phyloP scores from a whole-genome alignment of 2,888 invertebrate species.

The Caenorhabditis becei region DNA sequence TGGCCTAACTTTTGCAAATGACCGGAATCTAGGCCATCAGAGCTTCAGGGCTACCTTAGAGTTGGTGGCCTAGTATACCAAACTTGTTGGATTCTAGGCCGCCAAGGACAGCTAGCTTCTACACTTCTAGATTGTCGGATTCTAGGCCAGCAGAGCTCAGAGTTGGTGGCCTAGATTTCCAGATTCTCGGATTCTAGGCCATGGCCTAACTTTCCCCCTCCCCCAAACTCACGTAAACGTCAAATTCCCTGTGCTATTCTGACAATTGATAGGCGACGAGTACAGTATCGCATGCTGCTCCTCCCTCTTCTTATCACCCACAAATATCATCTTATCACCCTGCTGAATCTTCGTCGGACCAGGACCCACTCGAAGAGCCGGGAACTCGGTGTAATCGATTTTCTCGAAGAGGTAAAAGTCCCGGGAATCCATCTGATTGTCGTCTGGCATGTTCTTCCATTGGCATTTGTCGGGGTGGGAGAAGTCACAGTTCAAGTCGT shows the following conservation, averaged over 20 bases:
- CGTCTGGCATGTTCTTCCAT: conserved; percentile 77
- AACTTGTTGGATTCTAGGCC: too few relatives aligned
- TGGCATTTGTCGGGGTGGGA: conserved; percentile 73
- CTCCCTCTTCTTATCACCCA: conserved; percentile 72
- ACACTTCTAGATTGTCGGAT: too few relatives aligned
- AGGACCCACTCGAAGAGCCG: conserved; percentile 77
- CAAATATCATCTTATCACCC: conserved; percentile 73
- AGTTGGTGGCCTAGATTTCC: too few relatives aligned
- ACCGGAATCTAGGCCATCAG: too few relatives aligned
- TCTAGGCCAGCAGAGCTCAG: too few relatives aligned
- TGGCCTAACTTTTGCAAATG: too few relatives aligned
- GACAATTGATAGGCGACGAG: conserved; percentile 80
- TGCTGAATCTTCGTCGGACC: conserved; percentile 79
- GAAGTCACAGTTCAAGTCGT: conserved; percentile 79
- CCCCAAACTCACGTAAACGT: conserved; percentile 78
- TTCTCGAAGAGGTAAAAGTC: conserved; percentile 80
- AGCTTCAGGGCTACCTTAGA: too few relatives aligned
- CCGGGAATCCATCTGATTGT: conserved; percentile 55
- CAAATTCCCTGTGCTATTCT: conserved; percentile 78
- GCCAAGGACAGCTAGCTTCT: too few relatives aligned
- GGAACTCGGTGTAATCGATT: conserved; percentile 79
- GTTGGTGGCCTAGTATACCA: too few relatives aligned
- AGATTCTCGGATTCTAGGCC: too few relatives aligned
- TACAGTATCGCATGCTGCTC: conserved; percentile 78
- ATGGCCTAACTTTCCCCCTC: too few relatives aligned